Evolutionary conservation across 2,113 vertebrate genomes (phyloP), one percentile per base, ranked within the genome.

Genomic region (Zeus faber): DNA sequence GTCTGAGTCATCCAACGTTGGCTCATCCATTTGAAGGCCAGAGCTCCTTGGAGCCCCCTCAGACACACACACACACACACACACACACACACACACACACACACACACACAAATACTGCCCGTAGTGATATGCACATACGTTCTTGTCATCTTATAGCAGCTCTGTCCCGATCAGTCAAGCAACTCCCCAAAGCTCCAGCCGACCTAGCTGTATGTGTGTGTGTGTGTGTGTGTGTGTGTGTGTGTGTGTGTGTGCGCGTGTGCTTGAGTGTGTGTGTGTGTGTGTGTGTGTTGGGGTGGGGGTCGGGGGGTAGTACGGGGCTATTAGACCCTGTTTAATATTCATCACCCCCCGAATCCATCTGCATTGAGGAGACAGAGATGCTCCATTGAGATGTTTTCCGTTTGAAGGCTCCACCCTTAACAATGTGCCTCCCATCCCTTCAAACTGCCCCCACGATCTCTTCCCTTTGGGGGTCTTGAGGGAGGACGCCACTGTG

Each of bases 321-420:
- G 35, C 49, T 26, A 72, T 47, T 58, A 58, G 52, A 60, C 25
- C 14, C 26, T 43, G 58, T 54, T 69, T 57, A 62, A 76, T 66
- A 73, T 67, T 70, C 65, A 70, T 70, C 45, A 48, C 17, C 57
- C 41, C 25, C 53, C 10, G 20, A n/a, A 22, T 43, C n/a, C n/a
- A 33, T 3, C 1, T n/a, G 48, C 43, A 49, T 71, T 67, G 47
- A 66, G 37, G 22, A 27, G 46, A 64, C 3, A 39, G 61, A 58
- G 61, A 58, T 56, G 44, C 21, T 61, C 59, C 50, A 65, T 51
- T 67, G 62, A 79, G 65, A 72, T 68, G 60, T 68, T 63, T 45
- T 27, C 51, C 47, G 26, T 72, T 65, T 57, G 74, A 76, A 71
- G 65, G 62, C 54, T 62, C 59, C 48, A 60, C 53, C 53, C 43